phyloP scores from a whole-genome alignment of 2,888 invertebrate species.

The Syritta pipiens region DNA sequence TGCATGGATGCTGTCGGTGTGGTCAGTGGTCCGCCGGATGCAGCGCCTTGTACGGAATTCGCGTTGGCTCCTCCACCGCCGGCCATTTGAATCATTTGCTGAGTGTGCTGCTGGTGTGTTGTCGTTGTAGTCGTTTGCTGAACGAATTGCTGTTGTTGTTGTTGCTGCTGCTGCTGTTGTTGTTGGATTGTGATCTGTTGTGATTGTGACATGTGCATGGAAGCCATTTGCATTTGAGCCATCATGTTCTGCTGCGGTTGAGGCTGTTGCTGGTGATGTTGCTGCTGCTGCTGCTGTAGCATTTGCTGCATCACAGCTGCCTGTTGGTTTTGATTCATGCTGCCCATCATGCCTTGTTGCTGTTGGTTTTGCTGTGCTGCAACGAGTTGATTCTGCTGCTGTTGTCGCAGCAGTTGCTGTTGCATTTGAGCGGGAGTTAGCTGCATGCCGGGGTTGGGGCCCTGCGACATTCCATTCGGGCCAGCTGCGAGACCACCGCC shows the following conservation, averaged over 20 bases:
- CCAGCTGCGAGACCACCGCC: constrained; percentile 70
- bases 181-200: constrained; percentile 83
- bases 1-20: constrained; percentile 58
- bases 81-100: constrained; percentile 76
- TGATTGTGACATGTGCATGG: constrained; percentile 86
- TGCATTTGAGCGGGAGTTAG: constrained; percentile 81
- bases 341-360: constrained; percentile 64
- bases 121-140: constrained; percentile 75
- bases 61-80: constrained; percentile 47
- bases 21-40: constrained; percentile 30
- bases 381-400: constrained; percentile 75
- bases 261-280: constrained; percentile 74
- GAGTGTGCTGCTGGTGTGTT: constrained; percentile 76
- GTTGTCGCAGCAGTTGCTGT: constrained; percentile 78
- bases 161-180: constrained; percentile 75
- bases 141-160: constrained; percentile 76
- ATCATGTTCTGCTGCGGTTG: constrained; percentile 74
- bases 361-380: constrained; percentile 78
- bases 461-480: constrained; percentile 62
- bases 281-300: constrained; percentile 78
- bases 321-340: constrained; percentile 63
- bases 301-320: constrained; percentile 74
- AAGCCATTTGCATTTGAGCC: constrained; percentile 82
- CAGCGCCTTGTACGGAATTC: constrained; percentile 55
- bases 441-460: constrained; percentile 77